phyloP scores from a whole-genome alignment of 1,140 invertebrate genomes.

The Myzus persicae region DNA sequence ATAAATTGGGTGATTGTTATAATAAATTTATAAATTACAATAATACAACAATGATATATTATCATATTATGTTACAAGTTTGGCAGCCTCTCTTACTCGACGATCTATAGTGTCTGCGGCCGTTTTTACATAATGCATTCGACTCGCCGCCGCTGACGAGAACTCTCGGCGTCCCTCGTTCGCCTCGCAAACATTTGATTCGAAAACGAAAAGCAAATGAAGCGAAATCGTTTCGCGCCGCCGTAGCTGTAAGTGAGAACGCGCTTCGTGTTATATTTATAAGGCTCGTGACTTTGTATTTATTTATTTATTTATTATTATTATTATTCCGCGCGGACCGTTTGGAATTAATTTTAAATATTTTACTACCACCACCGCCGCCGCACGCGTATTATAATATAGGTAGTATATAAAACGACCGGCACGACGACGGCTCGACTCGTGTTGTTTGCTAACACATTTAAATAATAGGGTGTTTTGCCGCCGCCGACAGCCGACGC shows the following conservation, averaged over 20 bases:
- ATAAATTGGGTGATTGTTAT: background rate
- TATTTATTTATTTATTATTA: conserved; percentile 23
- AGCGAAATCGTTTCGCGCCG: background rate
- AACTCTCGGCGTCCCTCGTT: background rate
- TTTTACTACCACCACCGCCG: conserved; percentile 47
- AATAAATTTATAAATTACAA: background rate
- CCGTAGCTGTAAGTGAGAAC: background rate
- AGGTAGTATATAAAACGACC: background rate
- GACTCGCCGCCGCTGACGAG: background rate
- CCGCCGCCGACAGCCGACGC: conserved; percentile 8
- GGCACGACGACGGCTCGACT: background rate
- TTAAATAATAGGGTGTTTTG: conserved; percentile 48
- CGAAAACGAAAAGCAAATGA: background rate
- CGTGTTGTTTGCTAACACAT: conserved; percentile 28
- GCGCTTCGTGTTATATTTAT: background rate
- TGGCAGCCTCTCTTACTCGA: background rate
- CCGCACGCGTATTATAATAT: background rate
- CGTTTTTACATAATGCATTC: background rate
- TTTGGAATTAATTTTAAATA: conserved; percentile 55
- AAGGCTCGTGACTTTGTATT: conserved; percentile 23
- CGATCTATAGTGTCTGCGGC: background rate
- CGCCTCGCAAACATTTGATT: background rate
- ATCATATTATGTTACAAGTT: conserved; percentile 4
- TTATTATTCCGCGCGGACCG: conserved; percentile 19
- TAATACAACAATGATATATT: background rate